A percentile compares a stretch with the other conserved stretches of the same genome.
Evolutionary conservation across 2,797 vertebrate species (phyloP).

Genomic region (Streptopelia turtur): DNA sequence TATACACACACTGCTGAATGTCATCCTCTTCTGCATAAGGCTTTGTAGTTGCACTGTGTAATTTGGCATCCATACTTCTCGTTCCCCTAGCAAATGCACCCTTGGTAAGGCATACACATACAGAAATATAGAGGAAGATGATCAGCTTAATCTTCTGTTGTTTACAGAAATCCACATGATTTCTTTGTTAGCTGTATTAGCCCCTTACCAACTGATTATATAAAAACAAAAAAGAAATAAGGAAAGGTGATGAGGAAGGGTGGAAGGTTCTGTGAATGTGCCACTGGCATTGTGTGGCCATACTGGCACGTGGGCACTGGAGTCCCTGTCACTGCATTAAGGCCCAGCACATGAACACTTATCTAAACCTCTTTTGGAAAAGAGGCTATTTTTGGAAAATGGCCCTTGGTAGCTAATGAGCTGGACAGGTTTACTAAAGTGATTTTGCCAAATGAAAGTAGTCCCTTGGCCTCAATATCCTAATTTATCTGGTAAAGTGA

Average conservation of each 20-base stretch:
- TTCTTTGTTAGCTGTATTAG: neutral
- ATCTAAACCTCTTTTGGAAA: neutral
- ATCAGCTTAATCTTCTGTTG: neutral
- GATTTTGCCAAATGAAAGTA: neutral
- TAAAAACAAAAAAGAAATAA: neutral
- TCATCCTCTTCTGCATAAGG: neutral
- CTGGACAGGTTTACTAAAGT: neutral
- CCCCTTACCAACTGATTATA: neutral
- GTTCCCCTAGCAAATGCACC: neutral
- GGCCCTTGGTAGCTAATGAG: neutral
- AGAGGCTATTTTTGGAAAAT: neutral
- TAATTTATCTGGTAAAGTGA: conserved; percentile 25
- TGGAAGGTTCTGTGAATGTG: neutral
- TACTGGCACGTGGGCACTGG: neutral
- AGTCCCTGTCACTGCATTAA: neutral
- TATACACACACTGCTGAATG: neutral
- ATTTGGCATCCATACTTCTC: neutral
- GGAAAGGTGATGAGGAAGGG: neutral
- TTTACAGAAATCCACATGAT: neutral
- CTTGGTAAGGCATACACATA: neutral
- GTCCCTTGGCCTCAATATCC: neutral
- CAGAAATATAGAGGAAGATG: neutral
- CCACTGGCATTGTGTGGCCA: neutral
- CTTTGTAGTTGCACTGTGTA: neutral
- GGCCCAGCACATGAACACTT: neutral